phyloP scores from a whole-genome alignment of 2,797 vertebrate genomes.

The Podarcis lilfordi region DNA sequence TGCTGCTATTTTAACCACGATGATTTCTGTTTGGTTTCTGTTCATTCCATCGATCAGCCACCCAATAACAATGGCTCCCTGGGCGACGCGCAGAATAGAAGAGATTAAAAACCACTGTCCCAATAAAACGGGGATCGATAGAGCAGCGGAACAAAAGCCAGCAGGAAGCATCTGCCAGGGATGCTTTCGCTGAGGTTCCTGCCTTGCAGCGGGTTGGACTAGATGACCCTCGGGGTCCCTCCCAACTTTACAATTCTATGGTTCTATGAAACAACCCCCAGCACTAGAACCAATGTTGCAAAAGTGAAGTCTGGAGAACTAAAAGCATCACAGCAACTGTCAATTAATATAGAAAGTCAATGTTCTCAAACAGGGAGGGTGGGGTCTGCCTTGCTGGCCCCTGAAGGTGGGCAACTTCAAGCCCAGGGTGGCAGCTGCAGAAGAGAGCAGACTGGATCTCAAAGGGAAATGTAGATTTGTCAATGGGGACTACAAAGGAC shows the following conservation, averaged over 20 bases:
- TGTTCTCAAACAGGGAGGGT: background rate
- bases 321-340: background rate
- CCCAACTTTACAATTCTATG: no score
- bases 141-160: background rate
- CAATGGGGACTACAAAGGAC: background rate
- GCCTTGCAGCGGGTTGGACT: no score
- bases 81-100: background rate
- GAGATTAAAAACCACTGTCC: background rate
- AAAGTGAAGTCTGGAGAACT: background rate
- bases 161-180: background rate
- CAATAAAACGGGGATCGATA: background rate
- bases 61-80: background rate
- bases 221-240: no score
- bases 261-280: background rate
- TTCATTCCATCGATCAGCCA: background rate
- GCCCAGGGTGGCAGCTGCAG: rapidly evolving
- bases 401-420: background rate
- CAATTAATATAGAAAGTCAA: background rate
- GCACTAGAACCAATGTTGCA: no score
- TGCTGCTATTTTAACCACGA: background rate
- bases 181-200: background rate
- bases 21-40: background rate
- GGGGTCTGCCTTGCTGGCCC: background rate
- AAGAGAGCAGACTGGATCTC: no score
- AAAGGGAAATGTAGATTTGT: background rate